Evolutionary conservation across 2,797 vertebrate genomes (phyloP).

Genomic region (Peromyscus eremicus): DNA sequence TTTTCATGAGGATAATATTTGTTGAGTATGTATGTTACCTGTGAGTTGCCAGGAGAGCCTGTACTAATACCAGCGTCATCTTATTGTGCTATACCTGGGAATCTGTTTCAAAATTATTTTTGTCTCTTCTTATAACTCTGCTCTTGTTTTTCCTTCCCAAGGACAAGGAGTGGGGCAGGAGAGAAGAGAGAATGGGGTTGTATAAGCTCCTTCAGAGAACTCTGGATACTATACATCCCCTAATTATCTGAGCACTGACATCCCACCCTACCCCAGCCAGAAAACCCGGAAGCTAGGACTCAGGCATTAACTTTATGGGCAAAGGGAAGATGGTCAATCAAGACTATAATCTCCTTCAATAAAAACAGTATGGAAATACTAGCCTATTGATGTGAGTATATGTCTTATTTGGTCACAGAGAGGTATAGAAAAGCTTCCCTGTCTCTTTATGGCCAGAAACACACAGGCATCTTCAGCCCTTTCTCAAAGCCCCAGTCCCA

Average conservation of each 20-base stretch:
- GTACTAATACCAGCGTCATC: not conserved
- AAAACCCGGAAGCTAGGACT: not conserved
- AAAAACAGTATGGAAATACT: not conserved
- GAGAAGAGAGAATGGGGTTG: not conserved
- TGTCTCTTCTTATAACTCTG: not conserved
- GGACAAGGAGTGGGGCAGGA: not conserved
- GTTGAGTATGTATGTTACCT: not conserved
- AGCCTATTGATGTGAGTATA: not conserved
- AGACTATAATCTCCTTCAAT: not conserved
- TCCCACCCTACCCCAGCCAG: not conserved
- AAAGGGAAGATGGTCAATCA: not conserved
- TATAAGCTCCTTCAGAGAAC: not conserved
- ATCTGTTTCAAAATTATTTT: not conserved
- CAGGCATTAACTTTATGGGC: not conserved
- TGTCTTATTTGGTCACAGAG: not conserved
- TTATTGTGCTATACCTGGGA: not conserved
- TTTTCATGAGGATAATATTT: not conserved
- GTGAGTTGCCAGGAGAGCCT: not conserved
- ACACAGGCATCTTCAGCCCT: not conserved
- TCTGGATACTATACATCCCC: not conserved
- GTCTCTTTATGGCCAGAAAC: not conserved
- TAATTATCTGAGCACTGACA: not conserved
- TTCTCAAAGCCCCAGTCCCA: not conserved
- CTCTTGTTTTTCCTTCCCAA: slow-evolving; percentile 27
- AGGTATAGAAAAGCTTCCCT: not conserved